A percentile compares a stretch with the other conserved stretches of the same genome.
These are phyloP conservation scores for Epizoanthus rinbou DNA, from an alignment of 92 coral and sea anemone genomes.

Conservation along the genomic window DNA sequence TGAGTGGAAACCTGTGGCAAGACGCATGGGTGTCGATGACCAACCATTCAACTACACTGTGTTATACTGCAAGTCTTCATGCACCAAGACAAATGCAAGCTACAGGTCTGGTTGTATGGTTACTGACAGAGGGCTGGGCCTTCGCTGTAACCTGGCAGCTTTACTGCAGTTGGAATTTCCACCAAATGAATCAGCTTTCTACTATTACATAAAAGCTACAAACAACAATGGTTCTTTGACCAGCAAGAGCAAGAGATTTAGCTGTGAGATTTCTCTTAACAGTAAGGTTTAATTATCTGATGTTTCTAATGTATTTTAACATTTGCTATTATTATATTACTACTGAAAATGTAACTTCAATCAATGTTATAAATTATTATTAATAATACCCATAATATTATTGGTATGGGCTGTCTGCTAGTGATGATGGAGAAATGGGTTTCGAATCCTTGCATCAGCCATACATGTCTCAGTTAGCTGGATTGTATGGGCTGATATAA, in stretches of 20 bases:
- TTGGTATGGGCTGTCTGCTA: too few species aligned
- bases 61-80: slow-evolving; percentile 14
- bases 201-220: slow-evolving; percentile 20
- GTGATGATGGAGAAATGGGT: too few species aligned
- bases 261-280: background rate
- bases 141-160: slow-evolving; percentile 17
- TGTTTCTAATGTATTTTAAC: too few species aligned
- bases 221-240: slow-evolving; percentile 8
- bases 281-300: slow-evolving; percentile 1
- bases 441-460: too few species aligned
- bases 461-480: too few species aligned
- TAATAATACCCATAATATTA: too few species aligned
- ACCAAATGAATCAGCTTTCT: background rate
- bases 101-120: slow-evolving; percentile 20
- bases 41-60: slow-evolving; percentile 23
- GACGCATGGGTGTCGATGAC: background rate
- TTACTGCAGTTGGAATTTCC: slow-evolving; percentile 32
- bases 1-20: slow-evolving; percentile 25
- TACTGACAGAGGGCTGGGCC: slow-evolving; percentile 10
- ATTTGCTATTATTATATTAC: too few species aligned
- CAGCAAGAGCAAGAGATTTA: slow-evolving; percentile 9
- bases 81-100: background rate
- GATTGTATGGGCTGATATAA: too few species aligned
- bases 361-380: too few species aligned
- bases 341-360: too few species aligned